A percentile compares a stretch with the other conserved stretches of the same genome.
phyloP scores from a whole-genome alignment of 2,113 vertebrate species.

The Anas platyrhynchos region DNA sequence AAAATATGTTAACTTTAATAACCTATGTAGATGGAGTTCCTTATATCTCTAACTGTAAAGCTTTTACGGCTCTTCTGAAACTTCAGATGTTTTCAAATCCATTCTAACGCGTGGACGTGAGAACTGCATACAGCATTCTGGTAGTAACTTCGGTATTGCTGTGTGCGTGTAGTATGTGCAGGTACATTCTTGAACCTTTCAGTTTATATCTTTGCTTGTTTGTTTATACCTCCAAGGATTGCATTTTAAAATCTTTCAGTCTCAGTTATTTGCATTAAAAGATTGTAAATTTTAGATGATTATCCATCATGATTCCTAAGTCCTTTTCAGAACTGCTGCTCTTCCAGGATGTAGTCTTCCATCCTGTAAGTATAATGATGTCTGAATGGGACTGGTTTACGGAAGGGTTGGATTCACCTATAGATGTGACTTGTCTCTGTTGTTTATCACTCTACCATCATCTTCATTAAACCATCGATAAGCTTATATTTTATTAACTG shows the following conservation, averaged over 20 bases:
- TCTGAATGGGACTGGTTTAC: slow-evolving; percentile 7
- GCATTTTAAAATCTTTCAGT: slow-evolving; percentile 43
- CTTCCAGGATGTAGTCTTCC: slow-evolving; percentile 40
- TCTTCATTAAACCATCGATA: not conserved
- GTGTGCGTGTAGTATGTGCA: not conserved
- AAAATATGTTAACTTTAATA: not conserved
- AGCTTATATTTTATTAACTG: not conserved
- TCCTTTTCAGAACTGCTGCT: slow-evolving; percentile 44
- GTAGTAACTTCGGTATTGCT: not conserved
- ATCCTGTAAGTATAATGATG: slow-evolving; percentile 44
- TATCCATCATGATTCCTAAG: slow-evolving; percentile 44
- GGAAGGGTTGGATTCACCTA: not conserved
- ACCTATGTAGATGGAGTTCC: slow-evolving; percentile 9
- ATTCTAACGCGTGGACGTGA: not conserved
- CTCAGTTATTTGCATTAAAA: slow-evolving; percentile 60
- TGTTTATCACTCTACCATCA: not conserved
- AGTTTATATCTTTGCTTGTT: not conserved
- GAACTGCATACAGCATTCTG: slow-evolving; percentile 19
- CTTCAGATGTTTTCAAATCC: not conserved
- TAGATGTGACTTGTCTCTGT: not conserved
- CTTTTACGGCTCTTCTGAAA: not conserved
- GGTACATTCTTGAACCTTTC: slow-evolving; percentile 27
- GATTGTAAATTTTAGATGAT: slow-evolving; percentile 38
- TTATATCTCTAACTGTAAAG: slow-evolving; percentile 12
- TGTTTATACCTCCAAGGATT: slow-evolving; percentile 32